phyloP scores from a whole-genome alignment of 2,113 vertebrate genomes.

The Syngnathoides biaculeatus region DNA sequence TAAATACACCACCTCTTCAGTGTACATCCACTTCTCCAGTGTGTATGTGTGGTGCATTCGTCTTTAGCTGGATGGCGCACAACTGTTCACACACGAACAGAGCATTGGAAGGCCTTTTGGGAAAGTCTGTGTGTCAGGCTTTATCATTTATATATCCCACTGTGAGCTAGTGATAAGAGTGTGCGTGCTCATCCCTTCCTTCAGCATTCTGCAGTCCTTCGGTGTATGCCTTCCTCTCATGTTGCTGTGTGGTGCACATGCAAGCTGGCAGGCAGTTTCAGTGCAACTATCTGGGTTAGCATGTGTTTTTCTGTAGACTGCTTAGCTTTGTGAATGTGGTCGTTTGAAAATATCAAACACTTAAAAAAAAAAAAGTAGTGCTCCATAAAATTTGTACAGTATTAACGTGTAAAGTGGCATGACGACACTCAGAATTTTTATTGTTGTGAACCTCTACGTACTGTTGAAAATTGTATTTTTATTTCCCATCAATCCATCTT shows the following conservation, averaged over 20 bases:
- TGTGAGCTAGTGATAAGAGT: conserved; percentile 15
- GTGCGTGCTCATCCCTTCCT: conserved; percentile 8
- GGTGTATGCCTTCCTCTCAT: conserved; percentile 15
- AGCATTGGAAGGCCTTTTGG: conserved; percentile 21
- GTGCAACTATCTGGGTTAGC: conserved; percentile 3
- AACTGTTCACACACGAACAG: conserved; percentile 24
- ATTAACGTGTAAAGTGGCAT: background rate
- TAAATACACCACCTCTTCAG: background rate
- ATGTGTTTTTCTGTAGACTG: conserved; percentile 1
- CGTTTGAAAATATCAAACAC: conserved; percentile 8
- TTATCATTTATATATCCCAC: conserved; percentile 27
- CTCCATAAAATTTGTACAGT: background rate
- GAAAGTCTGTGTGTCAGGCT: conserved; percentile 33
- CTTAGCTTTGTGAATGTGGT: conserved; percentile 4
- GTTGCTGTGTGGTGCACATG: conserved; percentile 8
- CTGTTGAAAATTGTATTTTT: too few species aligned
- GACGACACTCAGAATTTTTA: too few species aligned
- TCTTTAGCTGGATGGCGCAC: conserved; percentile 18
- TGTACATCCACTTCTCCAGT: background rate
- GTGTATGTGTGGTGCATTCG: conserved; percentile 13
- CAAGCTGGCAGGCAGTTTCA: background rate
- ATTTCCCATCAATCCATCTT: background rate
- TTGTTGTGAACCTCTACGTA: too few species aligned
- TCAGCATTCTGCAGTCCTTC: conserved; percentile 37
- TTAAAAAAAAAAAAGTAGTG: background rate